Evolutionary conservation across 2,113 vertebrate species (phyloP).

Genomic region (Ammodytes marinus): DNA sequence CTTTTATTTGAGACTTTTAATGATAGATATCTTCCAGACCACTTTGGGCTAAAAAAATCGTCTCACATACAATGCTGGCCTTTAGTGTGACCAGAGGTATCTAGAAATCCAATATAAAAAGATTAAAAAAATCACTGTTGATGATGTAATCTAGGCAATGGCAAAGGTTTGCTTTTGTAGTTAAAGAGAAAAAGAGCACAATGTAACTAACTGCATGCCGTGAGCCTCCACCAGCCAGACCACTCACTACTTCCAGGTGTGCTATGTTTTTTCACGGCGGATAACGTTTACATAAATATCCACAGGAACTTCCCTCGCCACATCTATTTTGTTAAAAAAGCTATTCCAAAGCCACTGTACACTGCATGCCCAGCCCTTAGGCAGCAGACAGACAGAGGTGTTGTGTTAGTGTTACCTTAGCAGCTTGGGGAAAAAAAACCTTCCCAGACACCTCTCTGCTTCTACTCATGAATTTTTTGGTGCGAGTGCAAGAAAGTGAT

Average conservation of each 20-base stretch:
- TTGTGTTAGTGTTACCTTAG: not conserved
- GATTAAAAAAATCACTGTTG: not conserved
- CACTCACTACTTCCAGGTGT: not conserved
- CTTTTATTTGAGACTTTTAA: not conserved
- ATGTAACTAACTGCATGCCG: not conserved
- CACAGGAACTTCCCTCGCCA: too few relatives aligned
- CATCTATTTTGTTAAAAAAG: too few relatives aligned
- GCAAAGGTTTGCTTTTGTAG: not conserved
- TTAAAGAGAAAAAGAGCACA: not conserved
- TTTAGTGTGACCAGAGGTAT: not conserved
- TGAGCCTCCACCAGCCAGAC: not conserved
- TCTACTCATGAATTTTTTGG: not conserved
- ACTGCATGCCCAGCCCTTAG: too few relatives aligned
- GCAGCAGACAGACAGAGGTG: too few relatives aligned
- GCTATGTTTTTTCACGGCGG: not conserved
- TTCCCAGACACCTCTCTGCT: not conserved
- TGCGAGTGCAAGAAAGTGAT: not conserved
- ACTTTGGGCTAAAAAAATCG: not conserved
- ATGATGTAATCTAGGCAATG: not conserved
- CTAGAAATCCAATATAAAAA: not conserved
- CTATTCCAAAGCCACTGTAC: not conserved
- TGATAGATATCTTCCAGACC: not conserved
- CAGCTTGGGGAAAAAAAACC: not conserved
- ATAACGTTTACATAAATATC: not conserved
- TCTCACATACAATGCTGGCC: not conserved